phyloP scores from a whole-genome alignment of 2,113 vertebrate genomes.

The Pimephales promelas region DNA sequence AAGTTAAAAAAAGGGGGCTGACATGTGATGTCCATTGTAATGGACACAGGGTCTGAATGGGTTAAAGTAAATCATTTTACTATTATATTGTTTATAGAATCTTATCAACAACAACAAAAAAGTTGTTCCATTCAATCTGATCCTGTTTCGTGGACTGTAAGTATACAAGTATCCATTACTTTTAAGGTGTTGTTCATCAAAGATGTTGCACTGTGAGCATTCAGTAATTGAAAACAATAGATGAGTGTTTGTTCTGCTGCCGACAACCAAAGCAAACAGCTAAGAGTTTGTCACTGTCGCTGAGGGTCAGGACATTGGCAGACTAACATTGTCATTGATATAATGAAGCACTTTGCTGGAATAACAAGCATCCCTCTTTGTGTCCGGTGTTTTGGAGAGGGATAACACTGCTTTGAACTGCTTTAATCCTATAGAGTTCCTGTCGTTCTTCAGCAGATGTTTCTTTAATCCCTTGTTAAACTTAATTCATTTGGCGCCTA shows the following conservation, averaged over 20 bases:
- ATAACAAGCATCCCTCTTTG: conserved; percentile 42
- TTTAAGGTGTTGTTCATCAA: neutral
- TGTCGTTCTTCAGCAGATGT: neutral
- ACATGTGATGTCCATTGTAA: no score
- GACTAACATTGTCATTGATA: conserved; percentile 51
- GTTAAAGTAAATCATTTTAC: no score
- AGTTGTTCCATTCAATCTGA: neutral
- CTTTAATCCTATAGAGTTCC: conserved; percentile 1
- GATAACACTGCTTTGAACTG: conserved; percentile 8
- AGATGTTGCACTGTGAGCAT: conserved; percentile 3
- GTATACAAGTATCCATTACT: neutral
- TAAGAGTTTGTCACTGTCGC: conserved; percentile 24
- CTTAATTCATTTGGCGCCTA: neutral
- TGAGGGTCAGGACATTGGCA: conserved; percentile 33
- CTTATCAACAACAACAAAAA: neutral
- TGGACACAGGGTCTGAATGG: no score
- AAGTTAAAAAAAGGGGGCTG: no score
- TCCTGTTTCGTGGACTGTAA: neutral
- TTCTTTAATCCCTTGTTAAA: neutral
- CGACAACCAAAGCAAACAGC: conserved; percentile 19
- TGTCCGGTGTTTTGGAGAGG: conserved; percentile 23
- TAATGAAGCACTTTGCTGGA: conserved; percentile 52
- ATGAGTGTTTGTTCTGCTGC: conserved; percentile 30
- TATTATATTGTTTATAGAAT: neutral
- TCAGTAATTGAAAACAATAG: conserved; percentile 28